Base-by-base conservation (phyloP, 2,113 vertebrate genomes). In the Cairina moschata region DNA sequence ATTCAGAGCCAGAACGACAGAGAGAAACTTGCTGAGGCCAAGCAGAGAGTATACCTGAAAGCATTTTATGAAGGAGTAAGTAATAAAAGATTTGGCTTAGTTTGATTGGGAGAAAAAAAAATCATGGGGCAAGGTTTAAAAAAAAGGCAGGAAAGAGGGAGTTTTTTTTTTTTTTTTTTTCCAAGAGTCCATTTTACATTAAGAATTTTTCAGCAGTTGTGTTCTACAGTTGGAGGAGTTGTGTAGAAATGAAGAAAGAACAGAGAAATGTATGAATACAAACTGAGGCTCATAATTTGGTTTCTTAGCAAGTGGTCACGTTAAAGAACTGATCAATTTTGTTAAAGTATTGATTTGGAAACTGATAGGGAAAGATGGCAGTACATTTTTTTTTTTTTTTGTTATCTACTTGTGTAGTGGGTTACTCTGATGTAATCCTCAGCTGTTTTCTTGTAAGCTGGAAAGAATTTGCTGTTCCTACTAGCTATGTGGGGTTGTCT, bases 51-150 rank as follows among this genome's bases (percentile, higher is more conserved):
- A 54, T 99, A 99, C 96, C 97, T 99, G 62, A 99, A 99, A 95
- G 99, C 98, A 71, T 99, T 99, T 97, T 99, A 99, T 96, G 99
- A 99, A 72, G 99, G 99, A 93, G 99, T 99, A 97, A 99, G 99
- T 98, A 72, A 59, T 59, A 69, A 18, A 66, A n/a, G 31, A 28
- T 76, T 83, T 80, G 83, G 16, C n/a, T 34, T 42, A 63, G 9
- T 86, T 84, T 72, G 28, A 21, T 9, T 29, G 38, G 32, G 18
- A 85, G 10, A 50, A 7, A 2, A 17, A 55, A 60, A 58, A 72
- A n/a, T 65, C 11, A 5, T 15, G 9, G 13, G 4, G 66, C 20
- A 83, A 55, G 17, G 15, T 4, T 4, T 56, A 8, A 46, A 18
- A 20, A 8, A 12, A 18, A 15, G n/a, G 26, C 18, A 29, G 52